Evolutionary conservation across 2,797 vertebrate genomes (phyloP).

Genomic region (Pseudomugil gertrudae): DNA sequence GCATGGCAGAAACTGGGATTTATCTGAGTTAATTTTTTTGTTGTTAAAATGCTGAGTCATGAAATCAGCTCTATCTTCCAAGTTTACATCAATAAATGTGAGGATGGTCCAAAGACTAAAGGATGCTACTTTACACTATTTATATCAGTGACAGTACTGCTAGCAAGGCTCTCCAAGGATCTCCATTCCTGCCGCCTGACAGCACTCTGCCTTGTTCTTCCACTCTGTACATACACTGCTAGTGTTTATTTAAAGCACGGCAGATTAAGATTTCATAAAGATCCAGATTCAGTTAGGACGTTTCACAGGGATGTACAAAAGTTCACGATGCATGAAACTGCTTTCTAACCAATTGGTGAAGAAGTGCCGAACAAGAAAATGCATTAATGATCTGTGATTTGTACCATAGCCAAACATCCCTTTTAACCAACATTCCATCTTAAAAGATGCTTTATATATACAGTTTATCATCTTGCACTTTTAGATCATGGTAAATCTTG

Average conservation of each 20-base stretch:
- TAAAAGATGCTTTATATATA: no score
- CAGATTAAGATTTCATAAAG: slow-evolving; percentile 88
- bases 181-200: slow-evolving; percentile 81
- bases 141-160: slow-evolving; percentile 87
- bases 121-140: slow-evolving; percentile 84
- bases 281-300: slow-evolving; percentile 79
- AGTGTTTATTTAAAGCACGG: slow-evolving; percentile 88
- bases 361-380: slow-evolving; percentile 41
- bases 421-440: slow-evolving; percentile 1
- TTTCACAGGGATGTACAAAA: slow-evolving; percentile 80
- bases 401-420: slow-evolving; percentile 20
- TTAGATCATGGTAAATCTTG: background rate
- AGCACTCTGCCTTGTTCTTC: slow-evolving; percentile 82
- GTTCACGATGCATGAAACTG: slow-evolving; percentile 69
- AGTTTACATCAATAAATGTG: slow-evolving; percentile 44
- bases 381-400: slow-evolving; percentile 13
- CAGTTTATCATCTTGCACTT: no score
- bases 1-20: slow-evolving; percentile 2
- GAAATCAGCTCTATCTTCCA: slow-evolving; percentile 30
- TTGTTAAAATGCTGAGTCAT: background rate
- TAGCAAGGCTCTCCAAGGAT: slow-evolving; percentile 83
- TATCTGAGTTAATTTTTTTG: background rate
- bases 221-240: slow-evolving; percentile 75
- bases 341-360: slow-evolving; percentile 39
- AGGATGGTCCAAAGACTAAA: slow-evolving; percentile 68